Evolutionary conservation across 2,888 invertebrate genomes (phyloP), one percentile per base, ranked within the genome.

Genomic region (Argyra leucocephala): DNA sequence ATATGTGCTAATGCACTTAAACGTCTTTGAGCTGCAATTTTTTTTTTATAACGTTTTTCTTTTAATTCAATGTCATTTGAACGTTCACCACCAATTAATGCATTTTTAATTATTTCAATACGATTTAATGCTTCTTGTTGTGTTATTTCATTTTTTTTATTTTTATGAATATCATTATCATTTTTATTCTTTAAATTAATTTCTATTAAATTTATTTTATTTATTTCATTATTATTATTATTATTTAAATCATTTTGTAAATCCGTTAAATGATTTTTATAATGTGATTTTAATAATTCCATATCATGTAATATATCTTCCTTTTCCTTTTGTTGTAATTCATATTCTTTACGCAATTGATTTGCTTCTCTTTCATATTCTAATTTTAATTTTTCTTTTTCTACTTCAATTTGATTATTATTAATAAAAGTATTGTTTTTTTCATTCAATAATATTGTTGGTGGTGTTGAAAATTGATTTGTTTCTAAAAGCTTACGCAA

Each of bases 1-100:
- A 83, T 81, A 70, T 83, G 82, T 0, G 85, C 84, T 24, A 87
- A 80, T 1, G 84, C 83, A 69, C 84, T 84, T 60, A 81, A 63
- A 24, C 86, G 77, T 62, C 85, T 84, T 73, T 91, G 89, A 0
- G 90, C 89, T 63, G 87, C 86, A 67, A 83, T 78, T 76, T 88
- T 87, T 73, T 87, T 87, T 72, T 83, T 83, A 71, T 83, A 82
- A 61, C 89, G 79, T 69, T 84, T 83, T 73, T 90, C 89, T 67
- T 87, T 88, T 37, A 90, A 75, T 71, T 88, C 88, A 57, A 82
- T 81, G 76, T 92, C 90, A 73, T 88, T 82, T 0, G 85, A 87
- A 70, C 86, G 83, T 73, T 92, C 91, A 0, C 91, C 91, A 2
- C 91, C 91, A 58, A 93, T 89, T 81, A 93, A 84, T 64, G 86